Evolutionary conservation across 2,113 vertebrate genomes (phyloP), one percentile per base, ranked within the genome.

Genomic region (Notarius lentiginosus): DNA sequence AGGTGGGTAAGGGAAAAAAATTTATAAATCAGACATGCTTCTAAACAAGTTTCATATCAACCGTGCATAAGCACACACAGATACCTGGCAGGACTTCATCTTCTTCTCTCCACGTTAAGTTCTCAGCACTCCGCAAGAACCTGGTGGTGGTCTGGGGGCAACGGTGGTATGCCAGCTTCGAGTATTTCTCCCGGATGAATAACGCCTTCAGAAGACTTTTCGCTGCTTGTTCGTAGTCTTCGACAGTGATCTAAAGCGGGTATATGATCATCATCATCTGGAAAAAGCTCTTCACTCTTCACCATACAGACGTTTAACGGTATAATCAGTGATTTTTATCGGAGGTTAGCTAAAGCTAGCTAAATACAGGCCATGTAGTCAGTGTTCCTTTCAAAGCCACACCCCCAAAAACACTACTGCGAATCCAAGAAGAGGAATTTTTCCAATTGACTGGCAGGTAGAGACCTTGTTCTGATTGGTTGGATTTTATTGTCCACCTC

Each of bases 221-320:
- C 66, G 97, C 96, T 11, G 98, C 97, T 91, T 97, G 97, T 88
- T 99, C 97, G 22, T 99, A 99, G 92, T 99, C 97, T 87, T 99
- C 98, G n/a, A 99, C 96, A 0, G 97, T 98, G 90, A 99, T 95
- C 98, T 99, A 93, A 58, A 27, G 4, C 18, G 22, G 2, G 53
- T 56, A 77, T 8, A 55, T 34, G 34, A 70, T 18, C 34, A 47
- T 47, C 20, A 18, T 47, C 22, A 47, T 10, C 17, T 72, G 70
- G 18, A 73, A 47, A 41, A 17, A 72, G 68, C 30, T 18, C 17
- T 34, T 8, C 7, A 47, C 68, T 18, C 17, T 17, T 8, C 7
- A 47, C 7, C 22, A 24, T 63, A n/a, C 61, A n/a, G 22, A 63
- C 0, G 61, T 7, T 63, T 63, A 68, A 66, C 0, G 30, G 30